A percentile compares a stretch with the other conserved stretches of the same genome.
Conservation (phyloP, 2,797 vertebrate genomes). For the Hippoglossus hippoglossus region DNA sequence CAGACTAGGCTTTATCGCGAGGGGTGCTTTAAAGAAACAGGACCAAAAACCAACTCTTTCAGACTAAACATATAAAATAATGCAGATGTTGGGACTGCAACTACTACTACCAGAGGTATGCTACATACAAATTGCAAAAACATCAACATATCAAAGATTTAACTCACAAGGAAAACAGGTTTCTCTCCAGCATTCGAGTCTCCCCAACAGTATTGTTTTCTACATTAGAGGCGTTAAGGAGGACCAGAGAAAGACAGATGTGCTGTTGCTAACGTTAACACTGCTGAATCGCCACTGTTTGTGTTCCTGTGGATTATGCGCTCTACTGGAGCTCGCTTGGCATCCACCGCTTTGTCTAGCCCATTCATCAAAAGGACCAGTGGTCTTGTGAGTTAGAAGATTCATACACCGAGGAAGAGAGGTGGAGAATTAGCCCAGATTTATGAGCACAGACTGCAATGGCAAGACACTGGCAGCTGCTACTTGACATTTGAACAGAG, state of each 20-base stretch:
- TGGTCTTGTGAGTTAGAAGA: constrained; percentile 78
- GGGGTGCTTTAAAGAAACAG: too few species aligned
- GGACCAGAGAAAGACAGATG: constrained; percentile 10
- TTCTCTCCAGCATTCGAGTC: not conserved
- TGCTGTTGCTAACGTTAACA: constrained; percentile 19
- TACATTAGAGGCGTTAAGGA: constrained; percentile 4
- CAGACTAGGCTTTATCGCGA: too few species aligned
- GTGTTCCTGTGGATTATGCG: constrained; percentile 38
- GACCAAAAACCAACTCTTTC: too few species aligned
- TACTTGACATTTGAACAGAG: constrained; percentile 84
- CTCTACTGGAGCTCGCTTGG: constrained; percentile 58
- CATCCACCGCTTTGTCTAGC: constrained; percentile 66
- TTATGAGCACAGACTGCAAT: constrained; percentile 78
- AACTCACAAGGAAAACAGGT: not conserved
- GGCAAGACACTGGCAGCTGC: constrained; percentile 79
- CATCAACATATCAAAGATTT: not conserved
- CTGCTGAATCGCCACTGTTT: constrained; percentile 23
- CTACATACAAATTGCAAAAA: not conserved
- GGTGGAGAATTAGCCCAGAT: constrained; percentile 85
- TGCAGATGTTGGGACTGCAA: not conserved
- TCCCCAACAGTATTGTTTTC: constrained; percentile 9
- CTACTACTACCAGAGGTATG: not conserved
- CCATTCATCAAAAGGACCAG: constrained; percentile 82
- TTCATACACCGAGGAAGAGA: constrained; percentile 81
- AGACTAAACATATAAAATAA: not conserved